Conservation (phyloP, 2,888 invertebrate species). For the Drosophila mercatorum region DNA sequence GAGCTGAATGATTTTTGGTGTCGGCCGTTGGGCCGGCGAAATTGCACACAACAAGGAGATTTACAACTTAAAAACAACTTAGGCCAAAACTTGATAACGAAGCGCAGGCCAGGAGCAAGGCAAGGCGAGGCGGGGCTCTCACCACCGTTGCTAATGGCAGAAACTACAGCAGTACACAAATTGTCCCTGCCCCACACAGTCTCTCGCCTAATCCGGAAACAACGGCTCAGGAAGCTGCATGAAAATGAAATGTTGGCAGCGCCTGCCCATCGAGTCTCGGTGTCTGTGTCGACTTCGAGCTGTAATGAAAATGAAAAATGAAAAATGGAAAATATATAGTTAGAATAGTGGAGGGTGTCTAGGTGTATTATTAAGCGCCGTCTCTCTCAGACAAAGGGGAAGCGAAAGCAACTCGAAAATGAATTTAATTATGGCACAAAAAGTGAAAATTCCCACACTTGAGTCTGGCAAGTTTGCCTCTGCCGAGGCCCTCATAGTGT, state of each 20-base stretch:
- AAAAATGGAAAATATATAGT: constrained; percentile 69
- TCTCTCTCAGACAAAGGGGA: constrained; percentile 39
- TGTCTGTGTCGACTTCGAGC: constrained; percentile 1
- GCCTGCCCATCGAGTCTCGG: constrained; percentile 2
- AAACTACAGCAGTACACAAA: constrained; percentile 64
- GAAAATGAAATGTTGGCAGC: constrained; percentile 70
- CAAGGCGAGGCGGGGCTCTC: not conserved
- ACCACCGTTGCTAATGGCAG: constrained; percentile 63
- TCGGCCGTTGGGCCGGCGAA: constrained; percentile 31
- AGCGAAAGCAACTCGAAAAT: constrained; percentile 68
- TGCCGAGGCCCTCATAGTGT: constrained; percentile 48
- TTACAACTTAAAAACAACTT: constrained; percentile 81
- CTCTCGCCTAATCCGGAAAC: constrained; percentile 65
- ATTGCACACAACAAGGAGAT: constrained; percentile 74
- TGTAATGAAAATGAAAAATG: constrained; percentile 69
- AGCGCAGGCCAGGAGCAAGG: constrained; percentile 22
- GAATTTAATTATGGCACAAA: constrained; percentile 81
- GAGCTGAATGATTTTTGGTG: constrained; percentile 25
- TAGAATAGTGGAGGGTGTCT: constrained; percentile 40
- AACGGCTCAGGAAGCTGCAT: constrained; percentile 79
- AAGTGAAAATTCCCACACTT: constrained; percentile 82
- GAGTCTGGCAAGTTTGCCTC: constrained; percentile 73
- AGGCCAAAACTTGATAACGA: constrained; percentile 76
- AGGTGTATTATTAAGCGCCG: constrained; percentile 25
- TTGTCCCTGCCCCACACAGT: constrained; percentile 38